A percentile compares a stretch with the other conserved stretches of the same genome.
These are phyloP conservation scores for Drosophila hydei DNA, from an alignment of 1,140 invertebrate species.

Conservation along the genomic window DNA sequence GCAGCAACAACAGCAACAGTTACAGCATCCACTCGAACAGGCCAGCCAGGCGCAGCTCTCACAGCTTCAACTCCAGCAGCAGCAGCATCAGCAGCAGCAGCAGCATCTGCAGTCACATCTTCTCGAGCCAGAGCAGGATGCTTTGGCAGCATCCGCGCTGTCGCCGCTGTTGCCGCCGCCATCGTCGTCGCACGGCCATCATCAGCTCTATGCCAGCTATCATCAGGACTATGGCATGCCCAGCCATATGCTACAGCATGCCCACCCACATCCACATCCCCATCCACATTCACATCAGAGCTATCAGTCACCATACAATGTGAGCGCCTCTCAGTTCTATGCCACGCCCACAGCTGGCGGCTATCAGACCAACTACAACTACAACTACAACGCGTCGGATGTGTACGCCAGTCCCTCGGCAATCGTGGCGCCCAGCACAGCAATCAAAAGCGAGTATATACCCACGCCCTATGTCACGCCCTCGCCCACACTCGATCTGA, in stretches of 20 bases:
- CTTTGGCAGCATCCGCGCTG: conserved; percentile 34
- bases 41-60: conserved; percentile 10
- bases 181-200: conserved; percentile 34
- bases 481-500: conserved; percentile 78
- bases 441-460: conserved; percentile 73
- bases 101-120: conserved; percentile 19
- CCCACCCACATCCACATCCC: conserved; percentile 29
- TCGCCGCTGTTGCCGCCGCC: conserved; percentile 52
- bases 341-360: conserved; percentile 46
- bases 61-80: conserved; percentile 36
- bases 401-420: conserved; percentile 34
- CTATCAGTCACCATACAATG: conserved; percentile 62
- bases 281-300: conserved; percentile 48
- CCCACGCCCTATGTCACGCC: conserved; percentile 81
- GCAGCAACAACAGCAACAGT: too few species aligned
- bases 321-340: conserved; percentile 65
- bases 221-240: conserved; percentile 70
- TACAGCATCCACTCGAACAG: too few species aligned
- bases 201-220: conserved; percentile 59
- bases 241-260: conserved; percentile 61
- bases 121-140: conserved; percentile 56
- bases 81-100: conserved; percentile 41
- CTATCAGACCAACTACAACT: conserved; percentile 65
- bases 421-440: conserved; percentile 5
- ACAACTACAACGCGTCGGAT: conserved; percentile 55